A percentile compares a stretch with the other conserved stretches of the same genome.
Evolutionary conservation across 2,797 vertebrate species (phyloP).

Genomic region (Decapterus maruadsi): DNA sequence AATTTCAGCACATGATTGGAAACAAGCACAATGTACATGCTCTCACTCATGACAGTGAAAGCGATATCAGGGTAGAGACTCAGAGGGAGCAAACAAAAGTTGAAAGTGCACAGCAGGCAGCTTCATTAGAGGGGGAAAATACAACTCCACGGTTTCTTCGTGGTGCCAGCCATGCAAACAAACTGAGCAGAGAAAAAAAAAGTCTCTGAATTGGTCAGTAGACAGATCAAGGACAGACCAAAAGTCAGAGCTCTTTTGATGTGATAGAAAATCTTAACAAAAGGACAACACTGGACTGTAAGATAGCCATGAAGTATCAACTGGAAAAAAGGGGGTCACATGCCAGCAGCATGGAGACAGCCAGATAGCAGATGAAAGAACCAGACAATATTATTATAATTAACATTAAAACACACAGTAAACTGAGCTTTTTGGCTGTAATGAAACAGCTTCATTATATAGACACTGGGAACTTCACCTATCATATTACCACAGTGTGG

Average conservation of each 20-base stretch:
- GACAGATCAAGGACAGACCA: neutral
- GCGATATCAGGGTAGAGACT: neutral
- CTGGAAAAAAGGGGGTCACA: neutral
- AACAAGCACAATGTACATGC: neutral
- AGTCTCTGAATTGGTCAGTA: neutral
- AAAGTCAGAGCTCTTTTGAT: slow-evolving; percentile 26
- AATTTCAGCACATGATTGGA: neutral
- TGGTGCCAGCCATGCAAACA: neutral
- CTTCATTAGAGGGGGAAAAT: slow-evolving; percentile 44
- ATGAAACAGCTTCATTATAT: neutral
- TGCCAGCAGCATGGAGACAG: neutral
- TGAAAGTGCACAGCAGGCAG: slow-evolving; percentile 34
- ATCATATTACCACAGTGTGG: neutral
- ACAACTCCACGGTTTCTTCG: slow-evolving; percentile 1
- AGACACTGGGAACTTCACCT: neutral
- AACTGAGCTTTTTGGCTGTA: neutral
- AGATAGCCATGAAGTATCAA: neutral
- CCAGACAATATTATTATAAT: neutral
- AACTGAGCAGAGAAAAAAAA: slow-evolving; percentile 4
- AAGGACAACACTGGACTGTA: neutral
- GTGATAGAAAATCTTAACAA: slow-evolving; percentile 21
- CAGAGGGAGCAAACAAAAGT: slow-evolving; percentile 14
- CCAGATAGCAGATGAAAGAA: neutral
- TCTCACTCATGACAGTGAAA: neutral
- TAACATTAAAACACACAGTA: neutral